Conservation (phyloP, 2,888 invertebrate genomes). For the Conops quadrifasciatus region DNA sequence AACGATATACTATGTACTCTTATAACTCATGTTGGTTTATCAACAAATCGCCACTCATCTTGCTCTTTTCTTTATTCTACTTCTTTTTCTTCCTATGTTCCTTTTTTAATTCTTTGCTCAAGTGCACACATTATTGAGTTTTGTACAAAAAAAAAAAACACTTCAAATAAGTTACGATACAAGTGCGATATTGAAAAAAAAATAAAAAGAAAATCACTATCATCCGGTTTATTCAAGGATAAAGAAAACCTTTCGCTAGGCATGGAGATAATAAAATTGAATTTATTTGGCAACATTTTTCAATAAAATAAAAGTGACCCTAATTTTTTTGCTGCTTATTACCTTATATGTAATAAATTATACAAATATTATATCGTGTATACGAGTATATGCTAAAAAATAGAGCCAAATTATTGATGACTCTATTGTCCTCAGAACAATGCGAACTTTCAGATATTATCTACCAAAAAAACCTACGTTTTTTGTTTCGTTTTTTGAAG, state of each 20-base stretch:
- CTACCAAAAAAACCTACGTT: no score
- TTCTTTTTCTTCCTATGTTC: background rate
- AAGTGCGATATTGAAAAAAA: background rate
- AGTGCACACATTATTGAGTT: no score
- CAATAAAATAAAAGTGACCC: slow-evolving; percentile 11
- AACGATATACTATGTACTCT: background rate
- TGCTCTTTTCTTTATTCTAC: slow-evolving; percentile 5
- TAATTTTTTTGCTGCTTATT: background rate
- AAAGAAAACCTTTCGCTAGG: background rate
- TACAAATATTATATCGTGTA: background rate
- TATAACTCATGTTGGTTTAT: background rate
- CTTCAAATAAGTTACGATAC: background rate
- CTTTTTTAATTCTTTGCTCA: background rate
- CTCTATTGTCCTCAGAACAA: no score
- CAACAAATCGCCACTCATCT: slow-evolving; percentile 24
- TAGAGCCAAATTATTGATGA: no score
- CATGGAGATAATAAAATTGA: slow-evolving; percentile 25
- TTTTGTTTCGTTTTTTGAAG: no score
- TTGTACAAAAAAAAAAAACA: slow-evolving; percentile 22
- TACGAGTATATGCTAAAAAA: no score
- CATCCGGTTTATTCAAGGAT: background rate
- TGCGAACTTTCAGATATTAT: no score
- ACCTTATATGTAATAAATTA: slow-evolving; percentile 12
- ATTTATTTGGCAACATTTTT: slow-evolving; percentile 25
- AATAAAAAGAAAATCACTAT: no score